Evolutionary conservation across 2,113 vertebrate species (phyloP), one percentile per base, ranked within the genome.

Genomic region (Motacilla alba): DNA sequence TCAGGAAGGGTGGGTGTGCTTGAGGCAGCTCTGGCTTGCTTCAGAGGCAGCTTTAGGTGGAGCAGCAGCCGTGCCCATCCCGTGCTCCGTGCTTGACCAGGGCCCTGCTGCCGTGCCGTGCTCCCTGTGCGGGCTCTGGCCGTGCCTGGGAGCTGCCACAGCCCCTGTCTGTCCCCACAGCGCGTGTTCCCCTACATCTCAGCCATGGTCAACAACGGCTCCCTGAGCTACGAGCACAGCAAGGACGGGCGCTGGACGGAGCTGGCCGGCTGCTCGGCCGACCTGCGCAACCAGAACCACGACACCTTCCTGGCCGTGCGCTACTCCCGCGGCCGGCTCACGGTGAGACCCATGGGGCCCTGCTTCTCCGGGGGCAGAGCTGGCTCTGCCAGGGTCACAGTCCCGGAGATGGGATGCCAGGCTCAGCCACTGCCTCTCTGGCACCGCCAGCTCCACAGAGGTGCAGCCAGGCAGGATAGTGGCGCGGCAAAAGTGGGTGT

Each of bases 261-360:
- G 97, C 97, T 99, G 93, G 99, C 99, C 0, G 99, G 99, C 21
- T 99, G 99, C 96, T 99, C 99, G 0, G 99, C 98, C 0, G 99
- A 99, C 95, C 97, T 99, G 91, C 97, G 99, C 78, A 99, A 99
- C 98, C 97, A 98, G 56, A 98, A 99, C 44, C 99, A 99, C 0
- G 99, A 99, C 96, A 99, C 99, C 1, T 99, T 99, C 97, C 97
- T 99, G 87, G 99, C 99, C n/a, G 77, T 99, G 35, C 99, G 99
- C 79, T 99, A 99, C 96, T 99, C 99, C 73, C 98, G 98, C n/a
- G 98, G 99, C 35, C 98, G 99, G 23, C 98, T 99, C 91, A 99
- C 99, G 72, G 99, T 99, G 97, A 96, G 98, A 46, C 12, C 52
- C n/a, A 16, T 6, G 21, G 55, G 24, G 11, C 21, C 12, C 31